Base-by-base conservation (phyloP, 2,888 invertebrate species). In the Onthophagus sagittarius region DNA sequence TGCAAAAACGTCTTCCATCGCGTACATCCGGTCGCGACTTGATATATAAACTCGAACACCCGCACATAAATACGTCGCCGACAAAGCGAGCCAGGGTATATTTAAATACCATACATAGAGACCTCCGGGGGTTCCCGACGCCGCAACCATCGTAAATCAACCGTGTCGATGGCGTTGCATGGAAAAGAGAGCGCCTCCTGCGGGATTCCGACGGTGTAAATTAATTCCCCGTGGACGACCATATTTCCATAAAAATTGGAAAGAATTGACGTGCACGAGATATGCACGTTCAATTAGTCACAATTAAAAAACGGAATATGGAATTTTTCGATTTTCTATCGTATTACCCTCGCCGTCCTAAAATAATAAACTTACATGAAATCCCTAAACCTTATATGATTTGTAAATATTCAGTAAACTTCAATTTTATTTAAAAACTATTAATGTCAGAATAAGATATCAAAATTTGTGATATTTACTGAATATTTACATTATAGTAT, bases 41-140 rank as follows among this genome's bases (percentile, higher is more conserved):
- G 67, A 67, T 67, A 67, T 67, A 67, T 32, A 67, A 23, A 67
- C 32, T 67, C 23, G 67, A 67, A 32, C 31, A 23, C 15, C 63
- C 67, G 15, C 67, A 67, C 67, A 67, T 67, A 67, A 67, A 67
- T 67, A 67, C 32, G 67, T 67, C 67, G 67, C 67, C n/a, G 67
- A 32, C 67, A 67, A 67, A 23, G 67, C 32, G 39, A 53, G 23
- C 23, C 39, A 9, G 31, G 23, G 31, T 67, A 67, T 67, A 67
- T 67, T 67, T 31, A 67, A 67, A 67, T 67, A 67, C 67, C 67
- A 67, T 67, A 67, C 67, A 32, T 23, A 53, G 39, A 53, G 39
- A 67, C 67, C 67, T 32, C 67, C 63, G 11, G 39, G 39, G 39
- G 39, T 7, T 53, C 6, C 39, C 11, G 39, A 7, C 39, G 39